Conservation (phyloP, 1,140 invertebrate species). For the Acyrthosiphon pisum region DNA sequence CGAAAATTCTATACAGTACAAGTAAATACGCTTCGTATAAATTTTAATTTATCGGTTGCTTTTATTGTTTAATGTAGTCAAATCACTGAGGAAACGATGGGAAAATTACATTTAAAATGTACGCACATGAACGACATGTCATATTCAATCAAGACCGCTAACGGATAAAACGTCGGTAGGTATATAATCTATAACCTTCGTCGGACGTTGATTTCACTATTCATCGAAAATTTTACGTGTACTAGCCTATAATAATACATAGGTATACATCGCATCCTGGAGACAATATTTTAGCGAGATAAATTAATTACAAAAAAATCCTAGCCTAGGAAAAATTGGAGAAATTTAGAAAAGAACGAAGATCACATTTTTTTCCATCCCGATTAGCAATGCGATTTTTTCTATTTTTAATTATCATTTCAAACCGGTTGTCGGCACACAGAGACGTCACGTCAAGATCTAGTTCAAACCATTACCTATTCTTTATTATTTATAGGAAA, state of each 20-base stretch:
- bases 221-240: not conserved
- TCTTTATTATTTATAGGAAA: not conserved
- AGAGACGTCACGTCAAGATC: not conserved
- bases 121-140: not conserved
- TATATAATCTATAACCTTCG: not conserved
- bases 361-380: constrained; percentile 17
- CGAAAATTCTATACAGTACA: no score
- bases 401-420: constrained; percentile 43
- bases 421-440: constrained; percentile 21
- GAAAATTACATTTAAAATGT: no score
- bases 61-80: not conserved
- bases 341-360: constrained; percentile 44
- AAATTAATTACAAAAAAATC: constrained; percentile 1
- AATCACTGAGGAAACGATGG: not conserved
- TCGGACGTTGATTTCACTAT: not conserved
- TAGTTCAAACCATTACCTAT: constrained; percentile 27
- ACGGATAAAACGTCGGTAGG: not conserved
- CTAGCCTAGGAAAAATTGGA: not conserved
- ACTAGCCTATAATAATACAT: not conserved
- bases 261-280: not conserved
- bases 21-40: no score
- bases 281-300: not conserved
- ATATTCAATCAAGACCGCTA: not conserved
- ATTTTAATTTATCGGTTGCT: no score
- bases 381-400: not conserved